phyloP scores from a whole-genome alignment of 2,113 vertebrate species.

The Calypte anna region DNA sequence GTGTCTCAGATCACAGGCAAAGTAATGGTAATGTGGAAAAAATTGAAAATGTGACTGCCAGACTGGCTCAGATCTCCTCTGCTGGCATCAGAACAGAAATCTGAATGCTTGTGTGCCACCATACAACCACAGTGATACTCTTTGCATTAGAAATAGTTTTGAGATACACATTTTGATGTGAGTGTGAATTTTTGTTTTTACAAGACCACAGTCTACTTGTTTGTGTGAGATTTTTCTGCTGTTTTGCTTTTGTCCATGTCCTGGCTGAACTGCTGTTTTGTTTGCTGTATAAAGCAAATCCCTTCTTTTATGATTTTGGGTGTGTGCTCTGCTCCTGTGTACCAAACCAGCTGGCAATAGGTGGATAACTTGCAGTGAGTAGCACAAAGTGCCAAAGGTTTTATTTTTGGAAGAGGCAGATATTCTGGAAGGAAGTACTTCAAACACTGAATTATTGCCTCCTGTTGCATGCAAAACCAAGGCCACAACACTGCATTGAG shows the following conservation, averaged over 20 bases:
- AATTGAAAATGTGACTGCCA: neutral
- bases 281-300: neutral
- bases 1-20: neutral
- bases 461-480: rapidly evolving
- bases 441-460: neutral
- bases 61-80: neutral
- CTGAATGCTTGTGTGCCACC: neutral
- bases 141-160: neutral
- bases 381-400: neutral
- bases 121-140: neutral
- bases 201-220: neutral
- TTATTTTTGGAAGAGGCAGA: neutral
- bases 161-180: neutral
- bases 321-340: neutral
- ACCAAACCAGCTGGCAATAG: neutral
- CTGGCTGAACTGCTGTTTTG: neutral
- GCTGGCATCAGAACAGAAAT: neutral
- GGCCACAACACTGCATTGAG: neutral
- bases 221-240: rapidly evolving
- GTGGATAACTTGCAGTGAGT: neutral
- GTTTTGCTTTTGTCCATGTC: neutral
- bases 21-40: neutral
- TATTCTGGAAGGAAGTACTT: neutral
- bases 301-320: neutral
- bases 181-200: neutral